Percentiles rank a stretch among this genome's conserved stretches.
Conservation (phyloP, 1,140 invertebrate genomes). For the Tenebrio molitor region DNA sequence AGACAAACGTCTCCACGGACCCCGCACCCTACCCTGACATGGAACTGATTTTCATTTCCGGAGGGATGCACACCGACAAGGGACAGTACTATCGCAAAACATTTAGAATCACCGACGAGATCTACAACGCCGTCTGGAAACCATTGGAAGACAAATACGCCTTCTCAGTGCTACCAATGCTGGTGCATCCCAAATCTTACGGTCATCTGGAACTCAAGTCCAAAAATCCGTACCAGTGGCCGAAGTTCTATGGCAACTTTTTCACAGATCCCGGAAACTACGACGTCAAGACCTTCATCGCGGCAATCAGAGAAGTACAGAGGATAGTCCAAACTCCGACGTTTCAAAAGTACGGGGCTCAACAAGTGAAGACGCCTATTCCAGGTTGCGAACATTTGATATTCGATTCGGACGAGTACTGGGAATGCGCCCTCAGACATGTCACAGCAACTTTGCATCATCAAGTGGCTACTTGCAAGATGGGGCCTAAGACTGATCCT, state of each 20-base stretch:
- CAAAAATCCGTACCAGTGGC: conserved; percentile 74
- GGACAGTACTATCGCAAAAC: conserved; percentile 57
- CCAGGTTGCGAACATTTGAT: conserved; percentile 67
- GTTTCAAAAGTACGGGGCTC: conserved; percentile 64
- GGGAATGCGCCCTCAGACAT: conserved; percentile 79
- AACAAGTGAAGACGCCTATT: conserved; percentile 65
- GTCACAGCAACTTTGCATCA: conserved; percentile 79
- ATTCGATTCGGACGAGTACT: conserved; percentile 74
- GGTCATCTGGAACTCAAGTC: conserved; percentile 73
- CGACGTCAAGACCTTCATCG: conserved; percentile 66
- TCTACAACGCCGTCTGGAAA: conserved; percentile 59
- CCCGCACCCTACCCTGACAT: conserved; percentile 71
- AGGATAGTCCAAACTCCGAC: conserved; percentile 62
- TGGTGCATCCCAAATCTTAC: conserved; percentile 79
- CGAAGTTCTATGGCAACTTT: conserved; percentile 77
- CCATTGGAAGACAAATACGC: conserved; percentile 52
- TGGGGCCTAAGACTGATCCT: conserved; percentile 78
- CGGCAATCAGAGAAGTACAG: conserved; percentile 63
- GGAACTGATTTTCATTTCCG: conserved; percentile 71
- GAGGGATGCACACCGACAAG: conserved; percentile 57
- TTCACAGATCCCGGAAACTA: conserved; percentile 69
- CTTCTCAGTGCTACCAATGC: conserved; percentile 73
- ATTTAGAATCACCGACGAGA: conserved; percentile 56
- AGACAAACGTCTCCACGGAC: conserved; percentile 65
- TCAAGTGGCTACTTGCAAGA: conserved; percentile 79